A percentile compares a stretch with the other conserved stretches of the same genome.
Evolutionary conservation across 1,140 invertebrate species (phyloP).

Genomic region (Pectinophora gossypiella): DNA sequence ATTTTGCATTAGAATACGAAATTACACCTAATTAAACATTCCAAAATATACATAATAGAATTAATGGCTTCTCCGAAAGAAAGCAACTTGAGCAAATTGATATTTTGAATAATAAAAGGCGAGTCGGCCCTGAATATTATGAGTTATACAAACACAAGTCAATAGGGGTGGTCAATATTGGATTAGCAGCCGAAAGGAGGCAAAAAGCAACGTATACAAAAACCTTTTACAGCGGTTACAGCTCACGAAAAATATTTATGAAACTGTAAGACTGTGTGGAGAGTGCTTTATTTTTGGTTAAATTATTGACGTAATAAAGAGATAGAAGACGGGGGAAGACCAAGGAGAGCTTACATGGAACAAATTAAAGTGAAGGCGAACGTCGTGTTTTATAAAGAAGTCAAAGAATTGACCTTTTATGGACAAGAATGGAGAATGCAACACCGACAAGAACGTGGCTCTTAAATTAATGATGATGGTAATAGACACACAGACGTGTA

Average conservation of each 20-base stretch:
- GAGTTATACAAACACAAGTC: slow-evolving; percentile 73
- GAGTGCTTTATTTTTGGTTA: slow-evolving; percentile 23
- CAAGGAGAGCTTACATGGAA: too few species aligned
- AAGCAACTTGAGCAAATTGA: slow-evolving; percentile 64
- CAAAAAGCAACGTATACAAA: slow-evolving; percentile 75
- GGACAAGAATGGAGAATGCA: too few species aligned
- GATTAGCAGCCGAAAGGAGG: slow-evolving; percentile 72
- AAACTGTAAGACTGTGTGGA: slow-evolving; percentile 44
- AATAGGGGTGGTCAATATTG: slow-evolving; percentile 74
- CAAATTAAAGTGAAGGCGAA: too few species aligned
- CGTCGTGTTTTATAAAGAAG: too few species aligned
- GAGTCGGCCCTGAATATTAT: slow-evolving; percentile 60
- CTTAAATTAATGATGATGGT: too few species aligned
- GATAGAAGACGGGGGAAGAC: too few species aligned
- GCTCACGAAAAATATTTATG: slow-evolving; percentile 69
- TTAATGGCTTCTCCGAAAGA: slow-evolving; percentile 45
- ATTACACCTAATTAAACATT: slow-evolving; percentile 19
- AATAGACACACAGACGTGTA: too few species aligned
- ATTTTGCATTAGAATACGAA: too few species aligned
- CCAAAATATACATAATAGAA: slow-evolving; percentile 48
- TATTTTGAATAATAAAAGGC: slow-evolving; percentile 75
- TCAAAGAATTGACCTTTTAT: too few species aligned
- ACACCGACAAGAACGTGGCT: too few species aligned
- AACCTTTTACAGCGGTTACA: slow-evolving; percentile 73
- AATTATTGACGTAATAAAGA: slow-evolving; percentile 15